Base-by-base conservation (phyloP, 37 sponge, comb jelly and placozoan species). In the Beroe ovata region DNA sequence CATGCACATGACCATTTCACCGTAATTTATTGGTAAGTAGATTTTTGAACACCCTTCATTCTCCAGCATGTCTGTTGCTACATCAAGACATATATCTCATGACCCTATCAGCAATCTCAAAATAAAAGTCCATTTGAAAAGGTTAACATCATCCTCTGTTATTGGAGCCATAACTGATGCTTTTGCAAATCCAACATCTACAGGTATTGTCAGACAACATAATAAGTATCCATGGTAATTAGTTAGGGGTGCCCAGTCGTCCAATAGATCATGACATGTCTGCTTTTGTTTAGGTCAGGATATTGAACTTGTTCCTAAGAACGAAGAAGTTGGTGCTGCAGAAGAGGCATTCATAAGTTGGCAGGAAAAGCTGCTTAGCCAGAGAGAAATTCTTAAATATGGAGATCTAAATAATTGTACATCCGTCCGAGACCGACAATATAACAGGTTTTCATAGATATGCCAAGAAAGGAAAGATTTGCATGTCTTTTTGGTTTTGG, bases 361-460 rank as follows among this genome's bases (percentile, higher is more conserved):
- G 84, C 84, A 77, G 84, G 84, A 77, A 35, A 77, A 77, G 28
- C 8, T 77, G 1, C 28, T 77, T 4, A 77, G 84, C 41, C 84
- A 77, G 28, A 11, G 84, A n/a, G 84, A 77, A 36, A 42, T 77
- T 21, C 22, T 36, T 23, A 6, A 36, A n/a, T 77, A 42, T 77
- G 84, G 84, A 39, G 84, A 77, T 77, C n/a, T 19, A 28, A 77
- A 21, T 54, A 77, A 77, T 35, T 77, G 84, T 20, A 77, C 19
- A 21, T 42, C 84, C 41, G 84, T 77, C 22, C 3, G 84, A 41
- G 84, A 77, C 18, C 26, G 84, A 35, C 42, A 40, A 4, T 77
- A 77, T 40, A 42, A 77, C 38, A 35, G 33, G 84, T 47, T 16
- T 47, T 47, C 11, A 47, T 47, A 47, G 54, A 47, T 47, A 47